Conservation (phyloP, 2,113 vertebrate species). For the Paratilapia polleni region DNA sequence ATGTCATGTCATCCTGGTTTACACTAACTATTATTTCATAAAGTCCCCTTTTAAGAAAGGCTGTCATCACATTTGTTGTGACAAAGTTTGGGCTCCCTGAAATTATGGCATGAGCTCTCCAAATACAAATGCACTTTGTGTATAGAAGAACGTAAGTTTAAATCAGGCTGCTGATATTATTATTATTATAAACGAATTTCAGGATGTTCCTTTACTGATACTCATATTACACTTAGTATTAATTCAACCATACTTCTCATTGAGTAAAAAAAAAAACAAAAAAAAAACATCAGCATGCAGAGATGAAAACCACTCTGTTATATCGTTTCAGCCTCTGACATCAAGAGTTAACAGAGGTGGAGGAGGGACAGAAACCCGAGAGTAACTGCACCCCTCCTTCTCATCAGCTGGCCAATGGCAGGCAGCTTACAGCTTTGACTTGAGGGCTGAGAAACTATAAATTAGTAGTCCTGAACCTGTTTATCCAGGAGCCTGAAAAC, state of each 20-base stretch:
- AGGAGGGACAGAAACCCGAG: slow-evolving; percentile 76
- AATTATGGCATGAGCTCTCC: background rate
- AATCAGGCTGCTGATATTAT: background rate
- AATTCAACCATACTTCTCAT: background rate
- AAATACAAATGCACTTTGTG: background rate
- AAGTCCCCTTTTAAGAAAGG: background rate
- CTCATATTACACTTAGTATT: background rate
- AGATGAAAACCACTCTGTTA: slow-evolving; percentile 53
- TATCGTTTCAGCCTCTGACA: slow-evolving; percentile 43
- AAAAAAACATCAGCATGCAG: background rate
- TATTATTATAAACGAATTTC: background rate
- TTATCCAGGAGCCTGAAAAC: slow-evolving; percentile 51
- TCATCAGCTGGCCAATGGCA: slow-evolving; percentile 73
- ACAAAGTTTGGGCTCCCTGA: background rate
- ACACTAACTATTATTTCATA: background rate
- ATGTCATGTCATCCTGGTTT: background rate
- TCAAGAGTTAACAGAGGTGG: slow-evolving; percentile 62
- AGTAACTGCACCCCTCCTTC: slow-evolving; percentile 63
- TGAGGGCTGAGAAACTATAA: slow-evolving; percentile 70
- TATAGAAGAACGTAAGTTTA: background rate
- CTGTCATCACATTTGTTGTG: background rate
- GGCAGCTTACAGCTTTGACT: slow-evolving; percentile 21
- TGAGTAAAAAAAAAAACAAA: background rate
- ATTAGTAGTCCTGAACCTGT: slow-evolving; percentile 36
- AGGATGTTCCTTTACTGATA: background rate